Conservation (phyloP, 2,113 vertebrate genomes). For the Laticauda laticaudata region DNA sequence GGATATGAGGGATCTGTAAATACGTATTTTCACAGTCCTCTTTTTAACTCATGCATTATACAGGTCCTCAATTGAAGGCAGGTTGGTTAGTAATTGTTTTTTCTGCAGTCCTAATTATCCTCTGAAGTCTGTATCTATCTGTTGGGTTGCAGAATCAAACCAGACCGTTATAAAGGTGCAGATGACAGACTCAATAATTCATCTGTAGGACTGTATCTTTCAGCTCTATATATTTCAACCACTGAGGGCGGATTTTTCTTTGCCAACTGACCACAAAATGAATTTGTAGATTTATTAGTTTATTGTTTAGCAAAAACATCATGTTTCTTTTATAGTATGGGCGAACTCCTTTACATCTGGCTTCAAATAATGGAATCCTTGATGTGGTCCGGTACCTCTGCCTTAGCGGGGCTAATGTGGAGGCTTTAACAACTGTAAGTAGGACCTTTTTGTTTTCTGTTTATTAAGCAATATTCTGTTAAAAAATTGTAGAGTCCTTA, state of each 20-base stretch:
- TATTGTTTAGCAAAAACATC: neutral
- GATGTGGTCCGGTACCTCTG: conserved; percentile 94
- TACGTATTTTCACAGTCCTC: too few relatives aligned
- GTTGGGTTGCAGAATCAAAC: too few relatives aligned
- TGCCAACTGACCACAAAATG: neutral
- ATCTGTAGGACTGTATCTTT: too few relatives aligned
- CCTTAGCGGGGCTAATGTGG: conserved; percentile 86
- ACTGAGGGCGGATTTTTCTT: neutral
- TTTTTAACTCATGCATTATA: too few relatives aligned
- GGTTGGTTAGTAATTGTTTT: too few relatives aligned
- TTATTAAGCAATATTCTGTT: neutral
- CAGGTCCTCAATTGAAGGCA: too few relatives aligned
- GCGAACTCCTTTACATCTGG: conserved; percentile 89
- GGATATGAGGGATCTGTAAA: too few relatives aligned
- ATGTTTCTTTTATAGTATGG: conserved; percentile 76
- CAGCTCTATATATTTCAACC: neutral
- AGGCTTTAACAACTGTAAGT: conserved; percentile 87
- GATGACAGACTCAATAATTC: too few relatives aligned
- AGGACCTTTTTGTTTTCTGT: neutral
- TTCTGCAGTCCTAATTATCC: too few relatives aligned
- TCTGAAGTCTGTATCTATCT: too few relatives aligned
- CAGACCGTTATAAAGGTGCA: too few relatives aligned
- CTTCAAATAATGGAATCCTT: conserved; percentile 89
- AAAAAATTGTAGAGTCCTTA: neutral
- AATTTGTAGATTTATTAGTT: neutral